Percentiles rank a stretch among this genome's conserved stretches.
Conservation (phyloP, 37 sponge, comb jelly and placozoan species). For the Ephydatia muelleri region DNA sequence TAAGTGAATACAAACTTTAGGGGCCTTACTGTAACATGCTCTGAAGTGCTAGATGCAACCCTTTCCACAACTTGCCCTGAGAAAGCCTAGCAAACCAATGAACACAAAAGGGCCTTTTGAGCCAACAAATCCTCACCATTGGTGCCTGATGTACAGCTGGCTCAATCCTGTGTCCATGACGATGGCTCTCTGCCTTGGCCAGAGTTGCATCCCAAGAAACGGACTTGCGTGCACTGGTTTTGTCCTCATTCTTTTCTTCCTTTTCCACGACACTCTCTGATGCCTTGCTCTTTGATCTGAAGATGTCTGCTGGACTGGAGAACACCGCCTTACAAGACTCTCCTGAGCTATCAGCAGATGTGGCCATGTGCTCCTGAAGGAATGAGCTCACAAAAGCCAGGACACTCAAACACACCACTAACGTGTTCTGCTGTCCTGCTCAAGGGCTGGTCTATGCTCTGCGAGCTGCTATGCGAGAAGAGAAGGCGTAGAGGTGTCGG, state of each 20-base stretch:
- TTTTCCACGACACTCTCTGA: background rate
- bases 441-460: background rate
- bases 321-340: background rate
- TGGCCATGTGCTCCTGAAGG: background rate
- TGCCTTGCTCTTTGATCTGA: too few relatives aligned
- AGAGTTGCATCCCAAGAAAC: background rate
- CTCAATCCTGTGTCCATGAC: background rate
- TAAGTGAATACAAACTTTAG: background rate
- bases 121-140: background rate
- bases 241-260: background rate
- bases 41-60: background rate
- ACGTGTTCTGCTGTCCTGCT: background rate
- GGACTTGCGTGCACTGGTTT: background rate
- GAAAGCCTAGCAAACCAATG: conserved; percentile 37
- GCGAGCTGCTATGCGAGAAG: background rate
- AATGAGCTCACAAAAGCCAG: background rate
- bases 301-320: conserved; percentile 40
- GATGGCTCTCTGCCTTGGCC: background rate
- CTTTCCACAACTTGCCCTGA: conserved; percentile 64
- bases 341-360: background rate
- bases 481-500: too few relatives aligned
- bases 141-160: background rate
- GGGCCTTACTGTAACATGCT: background rate
- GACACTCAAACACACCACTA: too few relatives aligned
- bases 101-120: background rate